A percentile compares a stretch with the other conserved stretches of the same genome.
These are phyloP conservation scores for Bufo gargarizans DNA, from an alignment of 2,113 vertebrate species.

Conservation along the genomic window DNA sequence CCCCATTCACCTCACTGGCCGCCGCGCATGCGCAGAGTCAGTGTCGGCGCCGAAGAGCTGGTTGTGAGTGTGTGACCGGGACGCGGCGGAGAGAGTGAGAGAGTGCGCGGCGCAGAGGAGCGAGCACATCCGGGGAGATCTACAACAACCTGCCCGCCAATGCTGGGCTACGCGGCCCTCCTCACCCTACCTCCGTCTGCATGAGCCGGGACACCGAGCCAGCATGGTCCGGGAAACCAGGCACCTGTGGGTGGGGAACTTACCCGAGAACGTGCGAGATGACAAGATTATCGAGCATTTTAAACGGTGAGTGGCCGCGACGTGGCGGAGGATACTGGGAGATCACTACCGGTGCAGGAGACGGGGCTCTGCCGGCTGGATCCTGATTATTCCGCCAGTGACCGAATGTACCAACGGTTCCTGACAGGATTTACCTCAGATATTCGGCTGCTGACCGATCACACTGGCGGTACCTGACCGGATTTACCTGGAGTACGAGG, in stretches of 20 bases:
- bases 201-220: conserved; percentile 75
- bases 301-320: conserved; percentile 89
- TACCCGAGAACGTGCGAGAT: conserved; percentile 98
- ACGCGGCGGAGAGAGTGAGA: conserved; percentile 68
- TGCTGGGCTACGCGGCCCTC: conserved; percentile 60
- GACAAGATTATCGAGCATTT: conserved; percentile 99
- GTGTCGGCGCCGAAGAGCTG: conserved; percentile 59
- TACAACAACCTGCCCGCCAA: conserved; percentile 65
- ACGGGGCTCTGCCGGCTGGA: not conserved
- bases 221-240: conserved; percentile 99
- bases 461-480: not conserved
- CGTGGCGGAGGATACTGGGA: not conserved
- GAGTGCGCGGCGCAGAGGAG: conserved; percentile 55
- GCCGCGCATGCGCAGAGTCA: conserved; percentile 35
- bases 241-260: conserved; percentile 99
- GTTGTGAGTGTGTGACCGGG: conserved; percentile 68
- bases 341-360: not conserved
- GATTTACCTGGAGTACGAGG: not conserved
- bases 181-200: conserved; percentile 61
- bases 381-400: not conserved
- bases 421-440: not conserved
- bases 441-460: not conserved
- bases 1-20: conserved; percentile 29
- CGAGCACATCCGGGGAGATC: not conserved
- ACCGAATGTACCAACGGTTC: not conserved